phyloP scores from a whole-genome alignment of 1,140 invertebrate species.

The Diorhabda carinulata region DNA sequence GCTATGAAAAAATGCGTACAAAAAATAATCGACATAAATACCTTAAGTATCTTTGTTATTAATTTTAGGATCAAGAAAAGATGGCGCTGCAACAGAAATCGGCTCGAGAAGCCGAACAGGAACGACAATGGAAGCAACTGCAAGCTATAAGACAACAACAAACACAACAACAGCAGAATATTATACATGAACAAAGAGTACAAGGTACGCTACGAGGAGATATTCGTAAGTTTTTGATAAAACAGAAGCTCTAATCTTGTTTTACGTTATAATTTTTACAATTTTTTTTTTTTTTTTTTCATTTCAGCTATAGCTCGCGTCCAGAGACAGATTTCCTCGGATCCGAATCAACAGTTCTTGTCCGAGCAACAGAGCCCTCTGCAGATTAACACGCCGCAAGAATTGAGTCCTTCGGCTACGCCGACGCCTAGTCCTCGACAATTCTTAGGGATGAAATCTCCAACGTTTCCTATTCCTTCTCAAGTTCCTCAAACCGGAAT shows the following conservation, averaged over 20 bases:
- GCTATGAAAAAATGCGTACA: not conserved
- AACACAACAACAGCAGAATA: conserved; percentile 75
- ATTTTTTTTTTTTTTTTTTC: not conserved
- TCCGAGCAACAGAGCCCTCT: conserved; percentile 45
- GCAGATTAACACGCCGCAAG: conserved; percentile 29
- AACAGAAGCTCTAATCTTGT: too few species aligned
- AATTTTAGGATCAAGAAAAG: conserved; percentile 65
- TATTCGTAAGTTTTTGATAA: too few species aligned
- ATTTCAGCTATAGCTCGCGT: conserved; percentile 54
- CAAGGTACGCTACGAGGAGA: conserved; percentile 54
- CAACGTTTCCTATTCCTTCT: conserved; percentile 40
- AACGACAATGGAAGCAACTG: conserved; percentile 81
- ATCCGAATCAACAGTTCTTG: conserved; percentile 47
- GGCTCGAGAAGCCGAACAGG: conserved; percentile 75
- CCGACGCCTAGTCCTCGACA: conserved; percentile 50
- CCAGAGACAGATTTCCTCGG: conserved; percentile 54
- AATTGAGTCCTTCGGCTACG: conserved; percentile 45
- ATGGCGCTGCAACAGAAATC: conserved; percentile 59
- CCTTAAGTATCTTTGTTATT: too few species aligned
- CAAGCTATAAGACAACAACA: conserved; percentile 76
- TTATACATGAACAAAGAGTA: conserved; percentile 69
- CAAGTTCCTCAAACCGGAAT: conserved; percentile 28
- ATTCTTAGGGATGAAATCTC: conserved; percentile 50
- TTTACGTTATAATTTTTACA: not conserved
- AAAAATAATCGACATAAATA: too few species aligned